Percentiles rank a stretch among this genome's conserved stretches.
phyloP scores from a whole-genome alignment of 2,113 vertebrate species.

The Microcebus lehilahytsara region DNA sequence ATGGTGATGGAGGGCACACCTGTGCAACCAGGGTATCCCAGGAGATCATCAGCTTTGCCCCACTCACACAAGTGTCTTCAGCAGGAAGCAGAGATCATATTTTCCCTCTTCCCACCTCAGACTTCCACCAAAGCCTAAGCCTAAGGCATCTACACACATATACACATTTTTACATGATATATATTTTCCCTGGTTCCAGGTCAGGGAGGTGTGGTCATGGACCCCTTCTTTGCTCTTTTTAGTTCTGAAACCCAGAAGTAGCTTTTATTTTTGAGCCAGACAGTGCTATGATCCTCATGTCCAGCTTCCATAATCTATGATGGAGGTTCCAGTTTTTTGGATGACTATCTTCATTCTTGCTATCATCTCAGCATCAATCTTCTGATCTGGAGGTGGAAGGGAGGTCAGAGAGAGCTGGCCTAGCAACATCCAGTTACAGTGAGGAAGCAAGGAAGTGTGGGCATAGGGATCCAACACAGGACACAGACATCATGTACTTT shows the following conservation, averaged over 20 bases:
- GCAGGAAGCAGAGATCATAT: background rate
- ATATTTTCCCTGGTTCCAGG: background rate
- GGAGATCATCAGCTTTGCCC: background rate
- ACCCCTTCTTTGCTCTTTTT: background rate
- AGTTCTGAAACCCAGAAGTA: background rate
- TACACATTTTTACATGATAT: background rate
- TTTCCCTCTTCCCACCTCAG: background rate
- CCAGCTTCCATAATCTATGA: background rate
- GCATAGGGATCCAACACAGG: background rate
- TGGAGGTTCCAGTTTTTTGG: background rate
- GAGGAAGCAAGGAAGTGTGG: background rate
- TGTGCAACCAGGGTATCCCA: background rate
- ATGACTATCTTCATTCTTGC: background rate
- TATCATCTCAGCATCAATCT: background rate
- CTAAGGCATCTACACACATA: background rate
- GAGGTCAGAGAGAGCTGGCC: background rate
- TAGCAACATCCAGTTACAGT: constrained; percentile 1
- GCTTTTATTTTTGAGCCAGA: background rate
- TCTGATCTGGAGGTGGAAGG: background rate
- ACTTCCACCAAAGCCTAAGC: background rate
- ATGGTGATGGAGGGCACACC: background rate
- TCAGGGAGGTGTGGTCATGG: background rate
- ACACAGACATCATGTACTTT: background rate
- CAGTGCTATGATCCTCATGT: background rate
- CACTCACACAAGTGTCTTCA: background rate